These are phyloP conservation scores for Apodemus agrarius DNA, from an alignment of 2,797 vertebrate genomes.

Conservation along the genomic window DNA sequence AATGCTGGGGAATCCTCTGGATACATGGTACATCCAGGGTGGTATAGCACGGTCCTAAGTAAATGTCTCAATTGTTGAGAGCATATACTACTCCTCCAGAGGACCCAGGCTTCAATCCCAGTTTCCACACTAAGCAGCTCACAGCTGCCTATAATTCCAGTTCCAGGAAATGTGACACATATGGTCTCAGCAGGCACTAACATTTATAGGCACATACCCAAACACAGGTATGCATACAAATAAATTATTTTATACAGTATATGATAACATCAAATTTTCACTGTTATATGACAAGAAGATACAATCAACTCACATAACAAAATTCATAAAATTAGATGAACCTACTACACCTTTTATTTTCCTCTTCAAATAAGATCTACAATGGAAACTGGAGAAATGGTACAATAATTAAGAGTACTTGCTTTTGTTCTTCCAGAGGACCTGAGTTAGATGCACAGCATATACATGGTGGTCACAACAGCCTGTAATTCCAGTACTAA, in stretches of 20 bases:
- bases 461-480: not conserved
- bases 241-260: not conserved
- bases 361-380: not conserved
- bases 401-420: not conserved
- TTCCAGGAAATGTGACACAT: not conserved
- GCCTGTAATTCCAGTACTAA: not conserved
- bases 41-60: too few relatives aligned
- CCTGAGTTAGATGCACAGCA: not conserved
- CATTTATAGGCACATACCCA: not conserved
- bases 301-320: not conserved
- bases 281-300: not conserved
- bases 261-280: not conserved
- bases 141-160: not conserved
- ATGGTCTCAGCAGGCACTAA: not conserved
- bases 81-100: not conserved
- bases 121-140: not conserved
- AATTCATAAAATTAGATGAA: not conserved
- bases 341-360: not conserved
- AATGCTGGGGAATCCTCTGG: too few relatives aligned
- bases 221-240: not conserved
- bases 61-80: not conserved
- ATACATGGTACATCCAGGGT: too few relatives aligned
- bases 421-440: not conserved
- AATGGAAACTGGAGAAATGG: not conserved
- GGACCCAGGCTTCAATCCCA: too few relatives aligned